Evolutionary conservation across 2,797 vertebrate species (phyloP), one percentile per base, ranked within the genome.

Genomic region (Onychomys torridus): DNA sequence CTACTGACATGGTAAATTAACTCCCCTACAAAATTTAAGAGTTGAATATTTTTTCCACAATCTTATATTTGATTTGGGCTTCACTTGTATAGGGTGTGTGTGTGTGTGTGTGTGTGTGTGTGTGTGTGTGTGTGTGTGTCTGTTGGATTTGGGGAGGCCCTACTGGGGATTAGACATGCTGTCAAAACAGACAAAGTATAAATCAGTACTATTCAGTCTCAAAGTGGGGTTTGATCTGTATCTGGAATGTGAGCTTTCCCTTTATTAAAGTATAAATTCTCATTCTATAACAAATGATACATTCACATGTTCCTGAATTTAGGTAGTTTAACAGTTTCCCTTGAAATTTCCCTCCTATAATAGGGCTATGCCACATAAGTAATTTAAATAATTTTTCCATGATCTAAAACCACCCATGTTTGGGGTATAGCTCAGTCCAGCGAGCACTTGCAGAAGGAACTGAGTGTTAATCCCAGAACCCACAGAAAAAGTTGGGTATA

Each of bases 31-130:
- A 32, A 93, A 84, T 78, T 78, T 91, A 87, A 87, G 27, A 32
- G 43, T 81, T 75, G 83, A 90, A 75, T 94, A 65, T 92, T 81
- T 95, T 57, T 88, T 92, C 79, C 34, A 65, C 57, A 95, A 77
- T 77, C 43, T 95, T 95, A 79, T 49, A 5, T 93, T 79, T 89
- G 32, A 61, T 82, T 61, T 93, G 10, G 16, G 32, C 67, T 84
- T 90, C 95, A 75, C 82, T n/a, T 85, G 1, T 67, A 25, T 75
- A 87, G 27, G 52, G 8, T 34, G 46, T 27, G 27, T 49, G 37
- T 25, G 40, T 27, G 40, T 27, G 40, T 32, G 14, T 40, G 23
- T 57, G 34, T 9, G 52, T 52, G 52, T 10, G 52, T 16, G 14
- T 10, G 14, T 16, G 52, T 16, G 52, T 55, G 52, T 55, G 49